Evolutionary conservation across 2,888 invertebrate species (phyloP), one percentile per base, ranked within the genome.

Genomic region (Aporophyla lueneburgensis): DNA sequence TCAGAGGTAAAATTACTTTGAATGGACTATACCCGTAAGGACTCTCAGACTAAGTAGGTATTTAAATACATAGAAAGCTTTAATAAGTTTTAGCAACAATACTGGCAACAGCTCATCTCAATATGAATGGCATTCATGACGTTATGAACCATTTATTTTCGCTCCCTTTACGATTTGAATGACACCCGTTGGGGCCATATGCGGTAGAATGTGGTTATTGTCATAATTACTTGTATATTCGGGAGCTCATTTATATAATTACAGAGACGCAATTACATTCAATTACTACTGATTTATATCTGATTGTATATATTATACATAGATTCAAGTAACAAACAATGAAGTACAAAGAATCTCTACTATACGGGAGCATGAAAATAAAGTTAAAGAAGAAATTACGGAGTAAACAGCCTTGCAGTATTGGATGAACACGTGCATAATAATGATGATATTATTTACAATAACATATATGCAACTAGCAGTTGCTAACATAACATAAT

Each of bases 161-260:
- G 27, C 19, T 43, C 69, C n/a, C 82, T 51, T 70, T 61, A 83
- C 40, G 43, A 59, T 14, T 56, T 24, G 21, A 70, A 81, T 71
- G 62, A 59, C 19, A 62, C 84, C 61, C 80, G n/a, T 66, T 56
- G 81, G 80, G 43, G 5, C 33, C 58, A 84, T 79, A 40, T 73
- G 79, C 6, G 78, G 71, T 46, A 27, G 5, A 46, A 12, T 5
- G 53, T 21, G 59, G 59, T 72, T 61, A 66, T 10, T 70, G 70
- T 53, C 61, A 56, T 59, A 70, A 83, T 66, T 46, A 83, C 56
- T 46, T 66, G 56, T 66, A 58, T 46, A 56, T 62, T 71, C 67
- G 27, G 14, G 16, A 27, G 51, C 53, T 70, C n/a, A 54, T 67
- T 76, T 51, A 62, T n/a, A 54, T 59, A 73, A 66, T 71, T 49